phyloP scores from a whole-genome alignment of 2,888 invertebrate genomes.

The Tanytarsus gracilentus region DNA sequence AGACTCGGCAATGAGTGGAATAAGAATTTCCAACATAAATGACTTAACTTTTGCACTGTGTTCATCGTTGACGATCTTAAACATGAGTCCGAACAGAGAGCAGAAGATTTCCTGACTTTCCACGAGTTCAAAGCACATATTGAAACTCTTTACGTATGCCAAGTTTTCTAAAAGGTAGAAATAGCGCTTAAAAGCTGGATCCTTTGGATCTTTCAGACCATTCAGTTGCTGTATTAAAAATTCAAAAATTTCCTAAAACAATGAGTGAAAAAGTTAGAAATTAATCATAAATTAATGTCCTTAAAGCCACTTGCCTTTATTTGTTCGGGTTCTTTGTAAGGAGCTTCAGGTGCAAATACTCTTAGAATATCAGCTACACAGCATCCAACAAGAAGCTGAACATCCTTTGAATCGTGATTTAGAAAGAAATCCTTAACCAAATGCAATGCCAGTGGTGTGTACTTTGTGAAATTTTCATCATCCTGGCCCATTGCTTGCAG shows the following conservation, averaged over 20 bases:
- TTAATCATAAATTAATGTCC: neutral
- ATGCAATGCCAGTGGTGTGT: conserved; percentile 83
- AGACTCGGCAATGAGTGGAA: conserved; percentile 89
- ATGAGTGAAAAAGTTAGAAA: neutral
- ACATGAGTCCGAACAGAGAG: conserved; percentile 85
- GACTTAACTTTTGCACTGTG: conserved; percentile 93
- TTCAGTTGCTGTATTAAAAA: conserved; percentile 89
- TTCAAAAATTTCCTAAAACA: conserved; percentile 69
- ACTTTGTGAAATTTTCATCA: conserved; percentile 86
- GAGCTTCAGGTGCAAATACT: conserved; percentile 95
- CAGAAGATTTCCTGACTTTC: conserved; percentile 96
- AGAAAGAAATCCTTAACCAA: conserved; percentile 89
- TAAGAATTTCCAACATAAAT: conserved; percentile 92
- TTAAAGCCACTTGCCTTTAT: conserved; percentile 53
- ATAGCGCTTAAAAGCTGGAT: conserved; percentile 94
- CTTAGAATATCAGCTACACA: conserved; percentile 95
- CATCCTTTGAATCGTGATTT: conserved; percentile 81
- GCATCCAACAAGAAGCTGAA: conserved; percentile 89
- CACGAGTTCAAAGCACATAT: conserved; percentile 96
- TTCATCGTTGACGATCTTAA: conserved; percentile 92
- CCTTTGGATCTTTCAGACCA: conserved; percentile 91
- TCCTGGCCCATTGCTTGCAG: conserved; percentile 95
- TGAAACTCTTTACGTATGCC: conserved; percentile 95
- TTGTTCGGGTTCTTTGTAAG: conserved; percentile 92
- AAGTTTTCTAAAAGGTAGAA: conserved; percentile 95